Percentiles rank a stretch among this genome's conserved stretches.
These are phyloP conservation scores for Rhynchomys soricoides DNA, from an alignment of 2,113 vertebrate genomes.

Conservation along the genomic window DNA sequence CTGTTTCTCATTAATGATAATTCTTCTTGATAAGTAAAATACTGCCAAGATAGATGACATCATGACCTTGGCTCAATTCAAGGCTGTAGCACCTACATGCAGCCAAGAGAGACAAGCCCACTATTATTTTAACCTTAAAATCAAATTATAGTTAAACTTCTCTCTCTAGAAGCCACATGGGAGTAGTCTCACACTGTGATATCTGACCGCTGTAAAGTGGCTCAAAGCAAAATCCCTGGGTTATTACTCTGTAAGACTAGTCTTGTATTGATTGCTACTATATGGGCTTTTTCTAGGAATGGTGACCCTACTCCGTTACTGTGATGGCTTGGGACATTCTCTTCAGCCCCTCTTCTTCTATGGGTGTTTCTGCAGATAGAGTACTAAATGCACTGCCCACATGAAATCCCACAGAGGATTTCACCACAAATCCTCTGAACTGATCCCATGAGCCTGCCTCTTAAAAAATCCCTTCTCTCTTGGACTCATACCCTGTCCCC, in stretches of 20 bases:
- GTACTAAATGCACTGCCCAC: not conserved
- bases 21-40: not conserved
- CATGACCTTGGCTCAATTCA: not conserved
- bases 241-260: not conserved
- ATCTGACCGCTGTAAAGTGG: no score
- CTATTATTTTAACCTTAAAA: not conserved
- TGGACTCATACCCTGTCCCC: not conserved
- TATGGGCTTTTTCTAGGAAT: not conserved
- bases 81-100: not conserved
- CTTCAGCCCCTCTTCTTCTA: not conserved
- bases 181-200: not conserved
- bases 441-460: not conserved
- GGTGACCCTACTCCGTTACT: not conserved
- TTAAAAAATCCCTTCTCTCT: no score
- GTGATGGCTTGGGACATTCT: not conserved
- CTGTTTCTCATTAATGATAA: not conserved
- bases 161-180: not conserved
- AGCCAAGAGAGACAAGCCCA: not conserved
- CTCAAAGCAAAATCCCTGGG: not conserved
- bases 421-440: not conserved
- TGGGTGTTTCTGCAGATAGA: not conserved
- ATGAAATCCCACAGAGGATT: not conserved
- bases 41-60: not conserved
- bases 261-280: not conserved
- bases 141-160: not conserved